Evolutionary conservation across 2,797 vertebrate species (phyloP), one percentile per base, ranked within the genome.

Genomic region (Urocyon cinereoargenteus): DNA sequence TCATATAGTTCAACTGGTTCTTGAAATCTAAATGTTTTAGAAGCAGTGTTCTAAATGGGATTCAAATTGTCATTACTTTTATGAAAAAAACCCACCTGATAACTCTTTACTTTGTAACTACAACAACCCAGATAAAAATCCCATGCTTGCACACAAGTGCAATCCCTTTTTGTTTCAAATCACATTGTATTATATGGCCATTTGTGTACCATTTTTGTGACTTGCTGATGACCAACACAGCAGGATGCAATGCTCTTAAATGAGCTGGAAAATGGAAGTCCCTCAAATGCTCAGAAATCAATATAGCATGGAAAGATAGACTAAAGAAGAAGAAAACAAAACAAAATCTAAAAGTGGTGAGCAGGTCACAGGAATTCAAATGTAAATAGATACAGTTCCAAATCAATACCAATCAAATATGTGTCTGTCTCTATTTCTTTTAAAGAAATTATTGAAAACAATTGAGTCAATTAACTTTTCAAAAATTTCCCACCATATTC

Each of bases 181-280:
- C 86, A 92, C 70, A 94, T 84, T 96, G 84, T 72, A 86, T 91
- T 92, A 88, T 86, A 84, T 94, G 92, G 28, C 62, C 83, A 97
- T 96, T 91, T 96, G 83, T 94, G 81, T 84, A 92, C 57, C 78
- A 84, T 91, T 96, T 95, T 91, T 5, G 2, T 84, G 87, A 85
- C 83, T 97, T 95, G 90, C 84, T 97, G 95, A 97, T 97, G 96
- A 96, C 95, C 94, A 93, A 59, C 94, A 92, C 92, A 97, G 97
- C 89, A 93, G 95, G 92, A 89, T 92, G 70, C 92, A 97, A 93
- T 92, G 59, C 89, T 90, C 96, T 95, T 96, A 97, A 98, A 96
- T 98, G 97, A 98, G 72, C 91, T 96, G 91, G 96, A 97, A 98
- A 97, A 97, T 96, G 83, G 75, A 97, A 97, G 96, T 97, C 84